Base-by-base conservation (phyloP, 2,113 vertebrate genomes). In the Pampusana beccarii region DNA sequence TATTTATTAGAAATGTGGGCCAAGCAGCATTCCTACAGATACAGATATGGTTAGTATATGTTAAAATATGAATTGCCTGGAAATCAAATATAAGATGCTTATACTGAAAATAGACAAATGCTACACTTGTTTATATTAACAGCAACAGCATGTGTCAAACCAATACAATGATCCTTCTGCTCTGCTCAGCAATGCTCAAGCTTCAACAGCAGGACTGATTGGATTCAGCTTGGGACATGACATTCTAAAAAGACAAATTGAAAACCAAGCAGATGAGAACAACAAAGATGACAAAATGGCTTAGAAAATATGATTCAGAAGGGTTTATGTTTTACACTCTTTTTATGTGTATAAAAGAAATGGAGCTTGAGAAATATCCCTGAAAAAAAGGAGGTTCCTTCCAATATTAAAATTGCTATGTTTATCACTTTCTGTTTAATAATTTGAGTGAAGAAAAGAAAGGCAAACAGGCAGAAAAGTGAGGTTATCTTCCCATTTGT, bases 241-340 rank as follows among this genome's bases (percentile, higher is more conserved):
- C 86, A 86, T 93, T 93, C 91, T 34, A 48, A 88, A 93, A 78
- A 92, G 86, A 92, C 19, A 93, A 84, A 92, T 8, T 79, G 83
- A 77, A 92, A 95, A 53, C 23, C 65, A 86, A 81, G 77, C 42
- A 89, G 65, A 89, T 84, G 73, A 95, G 69, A 96, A 88, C 42
- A 93, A 88, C 44, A 34, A 38, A 67, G 57, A 84, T 71, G 80
- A 92, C 73, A 95, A 71, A 91, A 62, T 2, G 26, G 73, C 50
- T 67, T 71, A 33, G 56, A 86, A 93, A 91, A 75, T 34, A 78
- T 5, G 26, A 79, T 33, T 67, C 38, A 64, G 69, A 79, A 56
- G 24, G n/a, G 34, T 71, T 89, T 93, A 54, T 34, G 33, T 46
- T 70, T 51, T 51, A 17, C 48, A 70, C 38, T 36, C 23, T 61